Evolutionary conservation across 2,113 vertebrate species (phyloP).

Genomic region (Monopterus albus): DNA sequence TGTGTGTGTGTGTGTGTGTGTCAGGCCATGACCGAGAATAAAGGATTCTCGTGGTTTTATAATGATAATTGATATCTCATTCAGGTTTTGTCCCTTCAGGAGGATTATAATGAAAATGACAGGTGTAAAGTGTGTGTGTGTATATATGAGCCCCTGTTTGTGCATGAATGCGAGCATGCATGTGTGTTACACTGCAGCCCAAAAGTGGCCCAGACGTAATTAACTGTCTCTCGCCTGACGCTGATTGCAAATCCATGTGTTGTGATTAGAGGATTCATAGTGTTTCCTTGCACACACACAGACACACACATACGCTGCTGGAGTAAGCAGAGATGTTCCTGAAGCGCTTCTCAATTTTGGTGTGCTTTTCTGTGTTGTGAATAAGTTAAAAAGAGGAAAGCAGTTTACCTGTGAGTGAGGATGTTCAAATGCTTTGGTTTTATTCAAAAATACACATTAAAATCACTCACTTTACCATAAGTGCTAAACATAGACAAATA

Average conservation of each 20-base stretch:
- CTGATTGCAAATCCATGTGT: constrained; percentile 81
- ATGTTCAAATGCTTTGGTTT: constrained; percentile 2
- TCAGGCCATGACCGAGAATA: constrained; percentile 13
- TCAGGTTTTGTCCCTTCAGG: constrained; percentile 52
- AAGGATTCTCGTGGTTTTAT: constrained; percentile 24
- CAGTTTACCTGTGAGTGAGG: background rate
- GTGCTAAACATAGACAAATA: background rate
- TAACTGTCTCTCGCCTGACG: constrained; percentile 66
- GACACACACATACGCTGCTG: constrained; percentile 11
- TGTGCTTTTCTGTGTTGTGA: constrained; percentile 36
- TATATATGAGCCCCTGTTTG: background rate
- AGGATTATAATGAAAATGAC: constrained; percentile 48
- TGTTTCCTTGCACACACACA: constrained; percentile 32
- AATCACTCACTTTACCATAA: background rate
- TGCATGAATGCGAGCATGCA: background rate
- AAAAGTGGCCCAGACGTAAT: constrained; percentile 77
- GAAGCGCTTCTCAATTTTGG: constrained; percentile 22
- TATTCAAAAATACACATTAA: constrained; percentile 6
- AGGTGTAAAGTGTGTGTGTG: constrained; percentile 13
- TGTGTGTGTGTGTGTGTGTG: background rate
- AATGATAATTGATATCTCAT: constrained; percentile 69
- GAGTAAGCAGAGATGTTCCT: constrained; percentile 17
- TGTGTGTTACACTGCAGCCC: constrained; percentile 21
- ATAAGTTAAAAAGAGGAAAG: constrained; percentile 2
- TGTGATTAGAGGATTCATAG: constrained; percentile 78